Base-by-base conservation (phyloP, 1,140 invertebrate species). In the Magallana ariakensis region DNA sequence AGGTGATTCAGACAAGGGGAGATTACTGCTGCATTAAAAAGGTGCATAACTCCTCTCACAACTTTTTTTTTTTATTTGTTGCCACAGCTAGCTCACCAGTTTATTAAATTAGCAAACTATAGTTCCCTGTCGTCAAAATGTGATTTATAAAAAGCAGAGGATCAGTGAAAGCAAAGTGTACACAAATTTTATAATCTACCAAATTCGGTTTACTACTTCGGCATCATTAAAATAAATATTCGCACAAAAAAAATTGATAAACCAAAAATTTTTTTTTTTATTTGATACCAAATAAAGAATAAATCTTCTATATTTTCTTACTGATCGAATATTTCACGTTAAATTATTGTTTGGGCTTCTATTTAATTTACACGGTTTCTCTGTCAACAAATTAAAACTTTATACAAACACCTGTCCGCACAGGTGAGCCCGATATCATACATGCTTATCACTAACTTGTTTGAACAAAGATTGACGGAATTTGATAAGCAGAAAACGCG, bases 11-110 rank as follows among this genome's bases (percentile, higher is more conserved):
- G 66, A 75, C 66, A 75, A 33, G 66, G 33, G 66, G 66, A 22
- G 22, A 75, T 75, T 26, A 75, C 66, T 75, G 66, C 66, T 75
- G 66, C 66, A 75, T 75, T 75, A 75, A 75, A 75, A 75, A 26
- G 66, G 66, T 75, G 66, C 66, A 75, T 26, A 75, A 75, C 66
- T 75, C 66, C 66, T 75, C 66, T 26, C 19, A 75, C 66, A 75
- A 26, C 22, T 26, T 26, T 70, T 19, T 26, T 26, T 26, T 46
- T 46, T 46, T 46, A 46, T 26, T 75, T 75, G 22, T 75, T 75
- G 66, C 66, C 66, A 75, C 66, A 75, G 66, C 66, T 75, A 26
- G 22, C 66, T 75, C 66, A 26, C 66, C 66, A 33, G 15, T 3
- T 4, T 22, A 75, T 33, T 26, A 22, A 16, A 62, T 62, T 62